Conservation (phyloP, 2,888 invertebrate species). For the Tenthredo amoena region DNA sequence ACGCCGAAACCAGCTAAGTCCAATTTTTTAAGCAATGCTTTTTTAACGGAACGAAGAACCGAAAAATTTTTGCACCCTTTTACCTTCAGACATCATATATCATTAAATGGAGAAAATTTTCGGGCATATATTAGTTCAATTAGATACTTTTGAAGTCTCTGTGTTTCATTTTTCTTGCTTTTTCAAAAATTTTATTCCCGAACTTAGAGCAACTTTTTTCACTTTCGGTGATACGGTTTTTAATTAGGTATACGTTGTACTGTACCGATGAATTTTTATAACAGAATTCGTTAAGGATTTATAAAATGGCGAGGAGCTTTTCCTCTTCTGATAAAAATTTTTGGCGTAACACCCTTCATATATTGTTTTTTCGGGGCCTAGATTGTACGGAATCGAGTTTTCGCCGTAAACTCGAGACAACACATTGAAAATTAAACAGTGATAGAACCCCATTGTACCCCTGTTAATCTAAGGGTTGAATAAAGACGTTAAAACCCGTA, state of each 20-base stretch:
- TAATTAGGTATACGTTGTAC: not conserved
- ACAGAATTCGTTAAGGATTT: not conserved
- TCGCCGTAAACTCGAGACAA: not conserved
- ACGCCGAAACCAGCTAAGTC: not conserved
- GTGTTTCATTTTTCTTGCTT: not conserved
- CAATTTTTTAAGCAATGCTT: not conserved
- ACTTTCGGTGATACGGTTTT: not conserved
- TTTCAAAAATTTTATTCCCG: not conserved
- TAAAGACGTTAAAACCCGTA: not conserved
- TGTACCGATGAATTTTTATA: not conserved
- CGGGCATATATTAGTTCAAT: no score
- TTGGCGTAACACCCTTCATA: not conserved
- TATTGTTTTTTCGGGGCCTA: not conserved
- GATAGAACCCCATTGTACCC: not conserved
- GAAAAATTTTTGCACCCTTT: no score
- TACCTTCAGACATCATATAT: no score
- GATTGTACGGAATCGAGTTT: not conserved
- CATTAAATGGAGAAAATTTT: no score
- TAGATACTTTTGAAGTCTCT: no score
- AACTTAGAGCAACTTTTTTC: not conserved
- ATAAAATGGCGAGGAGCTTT: not conserved
- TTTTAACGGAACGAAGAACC: no score
- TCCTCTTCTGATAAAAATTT: not conserved
- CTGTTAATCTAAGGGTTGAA: slow-evolving; percentile 4
- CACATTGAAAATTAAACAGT: slow-evolving; percentile 54